Base-by-base conservation (phyloP, 2,888 invertebrate genomes). In the Augiades crinisus region DNA sequence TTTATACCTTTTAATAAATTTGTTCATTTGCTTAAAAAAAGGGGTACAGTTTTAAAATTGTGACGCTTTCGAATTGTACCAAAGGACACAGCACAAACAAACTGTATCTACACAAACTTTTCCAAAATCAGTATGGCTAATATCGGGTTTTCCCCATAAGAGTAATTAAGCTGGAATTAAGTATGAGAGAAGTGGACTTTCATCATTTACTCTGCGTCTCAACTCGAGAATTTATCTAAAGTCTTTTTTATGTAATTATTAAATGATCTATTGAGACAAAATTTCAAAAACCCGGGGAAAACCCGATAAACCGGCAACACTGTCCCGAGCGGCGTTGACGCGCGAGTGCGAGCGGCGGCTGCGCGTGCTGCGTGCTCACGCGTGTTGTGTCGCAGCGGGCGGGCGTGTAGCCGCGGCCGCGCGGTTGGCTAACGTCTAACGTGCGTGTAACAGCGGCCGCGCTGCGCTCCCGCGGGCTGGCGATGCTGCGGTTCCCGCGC, bases 391-490 rank as follows among this genome's bases (percentile, higher is more conserved):
- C 53, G 41, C 54, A 27, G 47, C 46, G 57, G 22, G 33, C 36
- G 47, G 27, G 46, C 12, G 37, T 50, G 54, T 61, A 59, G 62
- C 55, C 58, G 67, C 62, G 65, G 62, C 70, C 72, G 80, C 75
- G 81, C 75, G 75, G 77, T 79, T 75, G 78, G 73, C 66, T 64
- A 71, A 63, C 67, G 63, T 62, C 68, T n/a, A n/a, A n/a, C 71
- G 68, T 66, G 70, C 37, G 47, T 31, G 68, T 70, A 74, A 85
- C 90, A 92, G 92, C 92, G 82, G 91, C 92, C 69, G 92, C 92
- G 64, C 88, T 90, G 75, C 90, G 91, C 70, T 84, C 87, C 62
- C 90, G 91, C 67, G 83, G 90, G 64, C 85, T 90, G 61, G 92
- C 84, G 63, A 91, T 91, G 67, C 86, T 91, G 66, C 89, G 91